phyloP scores from a whole-genome alignment of 2,888 invertebrate genomes.

The Falcaria lacertinaria region DNA sequence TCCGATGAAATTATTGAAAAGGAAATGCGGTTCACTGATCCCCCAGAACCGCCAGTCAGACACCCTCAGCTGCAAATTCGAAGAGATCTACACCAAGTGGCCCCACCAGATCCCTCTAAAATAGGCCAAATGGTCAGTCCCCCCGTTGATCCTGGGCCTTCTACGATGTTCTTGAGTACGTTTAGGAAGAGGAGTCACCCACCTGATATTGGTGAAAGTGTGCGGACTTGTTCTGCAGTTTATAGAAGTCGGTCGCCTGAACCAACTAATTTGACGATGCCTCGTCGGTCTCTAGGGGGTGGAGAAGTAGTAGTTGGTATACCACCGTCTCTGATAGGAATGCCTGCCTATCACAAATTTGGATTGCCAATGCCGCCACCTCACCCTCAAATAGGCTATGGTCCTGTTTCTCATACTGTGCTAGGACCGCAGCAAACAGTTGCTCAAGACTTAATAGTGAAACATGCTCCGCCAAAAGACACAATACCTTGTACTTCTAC shows the following conservation, averaged over 20 bases:
- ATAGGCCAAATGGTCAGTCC: conserved; percentile 63
- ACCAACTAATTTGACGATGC: conserved; percentile 72
- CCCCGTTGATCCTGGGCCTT: conserved; percentile 67
- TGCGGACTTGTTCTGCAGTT: conserved; percentile 59
- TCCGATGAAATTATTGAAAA: conserved; percentile 71
- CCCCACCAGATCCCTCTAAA: conserved; percentile 58
- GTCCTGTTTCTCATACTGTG: conserved; percentile 57
- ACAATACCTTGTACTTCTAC: conserved; percentile 60
- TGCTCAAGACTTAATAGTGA: conserved; percentile 75
- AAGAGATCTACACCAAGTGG: conserved; percentile 84
- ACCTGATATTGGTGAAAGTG: conserved; percentile 67
- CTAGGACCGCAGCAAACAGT: conserved; percentile 73
- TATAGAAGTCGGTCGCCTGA: conserved; percentile 71
- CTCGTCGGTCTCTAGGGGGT: conserved; percentile 51
- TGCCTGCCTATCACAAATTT: conserved; percentile 73
- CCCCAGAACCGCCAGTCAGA: conserved; percentile 64
- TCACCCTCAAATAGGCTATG: conserved; percentile 65
- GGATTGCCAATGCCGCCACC: conserved; percentile 70
- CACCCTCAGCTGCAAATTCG: conserved; percentile 86
- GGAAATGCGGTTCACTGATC: conserved; percentile 71
- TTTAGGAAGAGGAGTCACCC: conserved; percentile 80
- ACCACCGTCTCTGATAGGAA: conserved; percentile 61
- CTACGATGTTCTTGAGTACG: conserved; percentile 70
- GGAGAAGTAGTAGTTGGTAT: conserved; percentile 61
- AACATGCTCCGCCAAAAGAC: conserved; percentile 74